phyloP scores from a whole-genome alignment of 2,113 vertebrate species.

The Ornithorhynchus anatinus region DNA sequence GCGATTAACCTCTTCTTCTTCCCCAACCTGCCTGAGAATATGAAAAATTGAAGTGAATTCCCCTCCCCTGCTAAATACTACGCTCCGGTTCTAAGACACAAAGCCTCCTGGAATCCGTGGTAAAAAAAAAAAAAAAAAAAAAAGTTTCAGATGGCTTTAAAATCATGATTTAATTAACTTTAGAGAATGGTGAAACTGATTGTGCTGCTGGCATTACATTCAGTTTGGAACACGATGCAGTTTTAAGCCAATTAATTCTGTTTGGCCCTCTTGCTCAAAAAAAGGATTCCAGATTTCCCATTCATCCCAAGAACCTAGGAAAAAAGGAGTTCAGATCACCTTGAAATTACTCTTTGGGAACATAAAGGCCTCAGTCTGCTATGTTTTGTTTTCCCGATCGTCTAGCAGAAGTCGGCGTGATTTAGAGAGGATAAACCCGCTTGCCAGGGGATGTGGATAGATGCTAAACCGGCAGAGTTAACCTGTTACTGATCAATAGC shows the following conservation, averaged over 20 bases:
- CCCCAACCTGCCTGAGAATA: conserved; percentile 20
- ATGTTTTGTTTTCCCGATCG: conserved; percentile 42
- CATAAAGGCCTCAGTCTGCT: neutral
- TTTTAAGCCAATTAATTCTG: conserved; percentile 30
- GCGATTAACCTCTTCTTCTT: conserved; percentile 22
- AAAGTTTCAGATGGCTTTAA: conserved; percentile 36
- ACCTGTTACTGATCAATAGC: neutral
- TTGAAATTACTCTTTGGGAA: conserved; percentile 58
- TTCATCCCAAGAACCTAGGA: conserved; percentile 16
- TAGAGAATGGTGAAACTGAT: conserved; percentile 58
- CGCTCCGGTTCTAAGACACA: neutral
- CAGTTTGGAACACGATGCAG: conserved; percentile 24
- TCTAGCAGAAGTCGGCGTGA: neutral
- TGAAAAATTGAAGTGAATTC: conserved; percentile 21
- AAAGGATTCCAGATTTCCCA: conserved; percentile 44
- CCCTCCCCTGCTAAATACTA: conserved; percentile 3
- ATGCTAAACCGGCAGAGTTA: neutral
- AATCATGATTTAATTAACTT: conserved; percentile 64
- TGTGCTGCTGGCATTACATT: neutral
- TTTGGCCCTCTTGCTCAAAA: conserved; percentile 36
- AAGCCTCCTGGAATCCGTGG: neutral
- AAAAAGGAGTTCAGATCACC: conserved; percentile 56
- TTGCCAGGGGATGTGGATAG: neutral
- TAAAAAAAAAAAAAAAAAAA: too few relatives aligned
- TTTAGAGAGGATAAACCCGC: neutral